Percentiles rank a stretch among this genome's conserved stretches.
These are phyloP conservation scores for Drosophila mimica DNA, from an alignment of 2,888 invertebrate species.

Conservation along the genomic window DNA sequence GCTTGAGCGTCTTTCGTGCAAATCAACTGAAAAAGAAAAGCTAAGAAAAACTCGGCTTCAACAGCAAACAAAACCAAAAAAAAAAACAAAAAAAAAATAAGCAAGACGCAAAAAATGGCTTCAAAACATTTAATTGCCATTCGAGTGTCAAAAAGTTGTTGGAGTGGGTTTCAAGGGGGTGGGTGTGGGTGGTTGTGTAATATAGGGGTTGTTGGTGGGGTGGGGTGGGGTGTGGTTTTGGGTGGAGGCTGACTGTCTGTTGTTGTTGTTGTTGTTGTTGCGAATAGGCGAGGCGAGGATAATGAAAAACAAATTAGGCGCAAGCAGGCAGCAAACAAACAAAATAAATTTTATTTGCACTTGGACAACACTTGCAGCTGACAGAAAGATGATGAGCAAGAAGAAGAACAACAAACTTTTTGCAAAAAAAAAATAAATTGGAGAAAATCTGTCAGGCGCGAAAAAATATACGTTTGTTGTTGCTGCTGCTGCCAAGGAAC, in stretches of 20 bases:
- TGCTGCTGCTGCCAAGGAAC: slow-evolving; percentile 54
- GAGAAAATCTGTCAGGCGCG: slow-evolving; percentile 67
- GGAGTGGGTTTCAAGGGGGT: slow-evolving; percentile 27
- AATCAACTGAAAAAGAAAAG: slow-evolving; percentile 16
- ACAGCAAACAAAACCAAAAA: slow-evolving; percentile 21
- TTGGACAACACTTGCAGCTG: slow-evolving; percentile 75
- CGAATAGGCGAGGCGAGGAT: slow-evolving; percentile 40
- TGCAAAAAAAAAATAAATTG: slow-evolving; percentile 21
- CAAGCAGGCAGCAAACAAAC: slow-evolving; percentile 49
- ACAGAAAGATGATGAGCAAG: slow-evolving; percentile 44
- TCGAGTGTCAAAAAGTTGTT: slow-evolving; percentile 67
- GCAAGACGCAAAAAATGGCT: slow-evolving; percentile 60
- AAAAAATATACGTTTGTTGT: slow-evolving; percentile 14
- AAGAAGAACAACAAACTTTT: slow-evolving; percentile 6
- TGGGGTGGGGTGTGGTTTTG: neutral
- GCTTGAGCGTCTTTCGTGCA: slow-evolving; percentile 55
- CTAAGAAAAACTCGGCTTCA: slow-evolving; percentile 27
- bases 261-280: slow-evolving; percentile 3
- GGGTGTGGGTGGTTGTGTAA: neutral
- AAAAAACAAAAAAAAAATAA: slow-evolving; percentile 22
- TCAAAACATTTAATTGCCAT: slow-evolving; percentile 80
- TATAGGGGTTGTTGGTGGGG: neutral
- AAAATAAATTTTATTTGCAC: slow-evolving; percentile 54
- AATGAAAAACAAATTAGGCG: slow-evolving; percentile 76
- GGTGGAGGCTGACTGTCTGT: slow-evolving; percentile 24